phyloP scores from a whole-genome alignment of 2,113 vertebrate genomes.

The Poicephalus gulielmi region DNA sequence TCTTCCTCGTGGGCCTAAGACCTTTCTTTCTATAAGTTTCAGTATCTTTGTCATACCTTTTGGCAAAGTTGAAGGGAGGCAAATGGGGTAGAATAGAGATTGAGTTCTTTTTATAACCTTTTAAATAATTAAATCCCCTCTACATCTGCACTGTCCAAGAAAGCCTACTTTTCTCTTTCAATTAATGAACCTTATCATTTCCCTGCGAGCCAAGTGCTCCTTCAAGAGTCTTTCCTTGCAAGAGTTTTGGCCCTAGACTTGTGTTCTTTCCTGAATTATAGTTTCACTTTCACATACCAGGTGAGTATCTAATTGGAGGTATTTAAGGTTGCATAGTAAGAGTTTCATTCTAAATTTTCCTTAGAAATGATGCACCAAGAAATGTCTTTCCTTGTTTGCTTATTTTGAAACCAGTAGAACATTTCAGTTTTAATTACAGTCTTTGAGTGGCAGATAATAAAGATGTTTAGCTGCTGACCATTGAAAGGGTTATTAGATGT shows the following conservation, averaged over 20 bases:
- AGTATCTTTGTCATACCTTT: conserved; percentile 19
- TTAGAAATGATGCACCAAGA: neutral
- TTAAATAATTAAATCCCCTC: conserved; percentile 61
- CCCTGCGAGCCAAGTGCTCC: neutral
- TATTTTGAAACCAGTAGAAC: neutral
- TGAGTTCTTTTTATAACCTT: conserved; percentile 59
- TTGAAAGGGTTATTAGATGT: neutral
- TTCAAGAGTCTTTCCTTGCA: conserved; percentile 21
- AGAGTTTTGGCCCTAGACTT: neutral
- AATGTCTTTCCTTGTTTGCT: neutral
- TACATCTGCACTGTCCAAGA: conserved; percentile 16
- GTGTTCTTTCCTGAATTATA: neutral
- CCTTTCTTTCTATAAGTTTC: conserved; percentile 19
- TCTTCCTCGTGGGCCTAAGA: neutral
- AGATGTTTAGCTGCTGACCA: conserved; percentile 1
- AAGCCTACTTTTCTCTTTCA: neutral
- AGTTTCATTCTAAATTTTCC: neutral
- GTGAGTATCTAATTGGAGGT: neutral
- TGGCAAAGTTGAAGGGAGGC: conserved; percentile 34
- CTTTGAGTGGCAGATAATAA: neutral
- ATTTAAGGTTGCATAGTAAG: neutral
- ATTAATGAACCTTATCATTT: neutral
- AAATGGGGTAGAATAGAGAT: conserved; percentile 46
- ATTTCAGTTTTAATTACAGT: neutral
- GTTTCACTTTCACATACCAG: neutral